These are phyloP conservation scores for Melospiza georgiana DNA, from an alignment of 2,113 vertebrate genomes.

Conservation along the genomic window DNA sequence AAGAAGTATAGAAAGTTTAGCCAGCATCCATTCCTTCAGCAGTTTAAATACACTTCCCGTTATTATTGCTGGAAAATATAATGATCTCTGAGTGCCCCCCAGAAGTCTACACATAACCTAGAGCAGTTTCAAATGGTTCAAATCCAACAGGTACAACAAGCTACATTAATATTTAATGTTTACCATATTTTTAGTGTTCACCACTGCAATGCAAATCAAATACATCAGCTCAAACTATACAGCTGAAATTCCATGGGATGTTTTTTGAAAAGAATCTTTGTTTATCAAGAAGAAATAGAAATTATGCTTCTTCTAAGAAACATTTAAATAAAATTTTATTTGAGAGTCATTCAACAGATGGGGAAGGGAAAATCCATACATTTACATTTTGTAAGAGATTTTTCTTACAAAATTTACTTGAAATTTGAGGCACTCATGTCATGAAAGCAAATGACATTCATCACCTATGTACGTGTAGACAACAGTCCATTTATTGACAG, in stretches of 20 bases:
- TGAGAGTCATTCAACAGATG: background rate
- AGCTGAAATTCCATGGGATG: background rate
- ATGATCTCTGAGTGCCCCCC: background rate
- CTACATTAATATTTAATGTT: background rate
- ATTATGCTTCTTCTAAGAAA: background rate
- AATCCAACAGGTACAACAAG: background rate
- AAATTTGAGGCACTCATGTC: background rate
- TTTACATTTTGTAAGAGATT: background rate
- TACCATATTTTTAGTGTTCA: background rate
- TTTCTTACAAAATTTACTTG: background rate
- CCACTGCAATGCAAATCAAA: background rate
- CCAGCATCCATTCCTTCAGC: background rate
- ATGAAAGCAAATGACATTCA: background rate
- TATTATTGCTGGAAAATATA: background rate
- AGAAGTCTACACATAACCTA: background rate
- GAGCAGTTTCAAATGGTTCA: background rate
- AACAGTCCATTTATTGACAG: background rate
- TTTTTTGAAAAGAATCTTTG: background rate
- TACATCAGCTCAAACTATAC: background rate
- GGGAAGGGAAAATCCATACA: accelerated
- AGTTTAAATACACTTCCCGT: background rate
- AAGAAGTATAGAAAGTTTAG: background rate
- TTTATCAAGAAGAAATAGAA: background rate
- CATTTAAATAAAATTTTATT: background rate
- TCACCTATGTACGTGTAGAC: accelerated